A percentile compares a stretch with the other conserved stretches of the same genome.
Conservation (phyloP, 2,888 invertebrate species). For the Papilio demoleus region DNA sequence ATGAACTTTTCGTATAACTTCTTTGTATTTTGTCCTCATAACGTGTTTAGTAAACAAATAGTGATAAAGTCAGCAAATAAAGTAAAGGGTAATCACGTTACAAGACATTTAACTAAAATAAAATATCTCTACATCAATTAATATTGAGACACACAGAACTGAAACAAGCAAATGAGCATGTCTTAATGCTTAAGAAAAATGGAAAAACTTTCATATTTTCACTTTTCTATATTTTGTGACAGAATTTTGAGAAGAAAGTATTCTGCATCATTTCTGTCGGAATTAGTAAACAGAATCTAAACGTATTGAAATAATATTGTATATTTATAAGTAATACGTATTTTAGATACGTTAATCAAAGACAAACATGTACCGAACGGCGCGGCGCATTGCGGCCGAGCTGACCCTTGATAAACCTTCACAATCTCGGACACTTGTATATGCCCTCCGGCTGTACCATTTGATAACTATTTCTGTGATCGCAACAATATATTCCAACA, state of each 20-base stretch:
- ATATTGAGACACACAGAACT: too few species aligned
- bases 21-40: neutral
- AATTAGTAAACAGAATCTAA: neutral
- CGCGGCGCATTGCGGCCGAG: constrained; percentile 51
- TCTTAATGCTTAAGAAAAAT: neutral
- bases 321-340: constrained; percentile 1
- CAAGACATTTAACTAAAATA: neutral
- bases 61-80: neutral
- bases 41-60: neutral
- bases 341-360: constrained; percentile 32
- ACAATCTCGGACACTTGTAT: constrained; percentile 64
- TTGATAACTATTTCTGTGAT: constrained; percentile 52
- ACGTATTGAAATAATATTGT: constrained; percentile 1
- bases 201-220: too few species aligned
- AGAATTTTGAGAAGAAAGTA: too few species aligned
- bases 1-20: neutral
- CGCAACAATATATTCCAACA: constrained; percentile 19
- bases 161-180: too few species aligned
- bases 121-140: too few species aligned
- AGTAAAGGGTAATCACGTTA: neutral
- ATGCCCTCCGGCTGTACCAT: constrained; percentile 59
- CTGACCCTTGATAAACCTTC: constrained; percentile 73
- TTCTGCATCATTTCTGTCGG: neutral
- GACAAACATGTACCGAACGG: constrained; percentile 45
- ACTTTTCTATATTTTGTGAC: neutral